A percentile compares a stretch with the other conserved stretches of the same genome.
phyloP scores from a whole-genome alignment of 2,888 invertebrate genomes.

The Chymomyza amoena region DNA sequence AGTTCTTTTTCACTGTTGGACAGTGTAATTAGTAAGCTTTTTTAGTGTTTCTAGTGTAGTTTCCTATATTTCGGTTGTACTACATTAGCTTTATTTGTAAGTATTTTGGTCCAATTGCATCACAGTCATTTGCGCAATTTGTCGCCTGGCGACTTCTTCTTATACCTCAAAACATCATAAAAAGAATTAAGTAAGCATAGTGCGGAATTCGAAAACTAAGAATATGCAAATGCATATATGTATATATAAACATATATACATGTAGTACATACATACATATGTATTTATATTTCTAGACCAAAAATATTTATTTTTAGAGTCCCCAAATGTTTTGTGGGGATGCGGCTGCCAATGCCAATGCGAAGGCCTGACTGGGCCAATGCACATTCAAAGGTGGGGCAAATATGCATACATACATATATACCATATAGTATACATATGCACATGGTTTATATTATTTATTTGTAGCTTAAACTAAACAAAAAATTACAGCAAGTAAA shows the following conservation, averaged over 20 bases:
- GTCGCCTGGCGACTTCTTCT: not conserved
- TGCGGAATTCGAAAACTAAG: not conserved
- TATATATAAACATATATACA: too few species aligned
- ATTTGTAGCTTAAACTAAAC: not conserved
- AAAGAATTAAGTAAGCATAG: not conserved
- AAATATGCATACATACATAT: too few species aligned
- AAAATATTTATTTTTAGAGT: conserved; percentile 1
- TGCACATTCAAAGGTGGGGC: conserved; percentile 2
- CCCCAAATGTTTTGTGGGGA: not conserved
- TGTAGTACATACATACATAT: not conserved
- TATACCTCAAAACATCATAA: not conserved
- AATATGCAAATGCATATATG: too few species aligned
- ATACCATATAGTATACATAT: not conserved
- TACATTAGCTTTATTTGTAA: not conserved
- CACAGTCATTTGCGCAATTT: not conserved
- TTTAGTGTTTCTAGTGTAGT: too few species aligned
- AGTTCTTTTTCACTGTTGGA: too few species aligned
- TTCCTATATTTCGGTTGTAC: too few species aligned
- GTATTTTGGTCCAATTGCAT: not conserved
- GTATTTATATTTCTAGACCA: not conserved
- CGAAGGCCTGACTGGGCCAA: not conserved
- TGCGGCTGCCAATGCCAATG: not conserved
- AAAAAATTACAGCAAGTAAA: not conserved
- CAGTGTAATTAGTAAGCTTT: too few species aligned
- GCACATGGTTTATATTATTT: not conserved